Evolutionary conservation across 2,113 vertebrate genomes (phyloP), one percentile per base, ranked within the genome.

Genomic region (Tympanuchus pallidicinctus): DNA sequence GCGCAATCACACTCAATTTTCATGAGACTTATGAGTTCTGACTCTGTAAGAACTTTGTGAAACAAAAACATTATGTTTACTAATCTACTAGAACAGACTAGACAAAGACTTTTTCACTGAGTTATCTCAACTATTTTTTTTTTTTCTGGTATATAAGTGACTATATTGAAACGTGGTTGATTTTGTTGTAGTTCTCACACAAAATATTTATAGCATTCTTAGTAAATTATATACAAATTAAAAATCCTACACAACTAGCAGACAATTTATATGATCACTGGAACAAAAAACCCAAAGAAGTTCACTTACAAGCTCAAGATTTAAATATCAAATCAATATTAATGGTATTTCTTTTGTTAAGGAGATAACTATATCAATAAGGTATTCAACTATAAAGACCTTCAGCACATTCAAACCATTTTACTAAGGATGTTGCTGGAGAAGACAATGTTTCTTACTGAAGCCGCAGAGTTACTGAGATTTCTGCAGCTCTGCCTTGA

Each of bases 361-460:
- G 7, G 42, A 13, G 40, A n/a, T n/a, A 65, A 54, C 6, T 13
- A 64, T 8, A 20, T 59, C 67, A 85, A 25, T 32, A 59, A 87
- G 12, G 27, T 61, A 57, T 20, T 36, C 24, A 89, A 20, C 15
- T 77, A 16, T 32, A 6, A 60, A 63, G 36, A 66, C 12, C 70
- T 6, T 27, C 4, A 48, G 10, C 32, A 13, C 30, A 54, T 52
- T 89, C 67, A 66, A 81, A 30, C 10, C 19, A 12, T 2, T 4
- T 57, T 22, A 64, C 18, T 3, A 43, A 18, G 30, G 79, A 71
- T 2, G 7, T 69, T 48, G 19, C 45, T 77, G n/a, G 20, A 67
- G 9, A 27, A 28, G 17, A 48, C 12, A 22, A 5, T 0, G 0
- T 24, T 79, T 87, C 27, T 50, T 47, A 69, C 8, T 27, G 57